phyloP scores from a whole-genome alignment of 2,888 invertebrate species.

The Geotrupes spiniger region DNA sequence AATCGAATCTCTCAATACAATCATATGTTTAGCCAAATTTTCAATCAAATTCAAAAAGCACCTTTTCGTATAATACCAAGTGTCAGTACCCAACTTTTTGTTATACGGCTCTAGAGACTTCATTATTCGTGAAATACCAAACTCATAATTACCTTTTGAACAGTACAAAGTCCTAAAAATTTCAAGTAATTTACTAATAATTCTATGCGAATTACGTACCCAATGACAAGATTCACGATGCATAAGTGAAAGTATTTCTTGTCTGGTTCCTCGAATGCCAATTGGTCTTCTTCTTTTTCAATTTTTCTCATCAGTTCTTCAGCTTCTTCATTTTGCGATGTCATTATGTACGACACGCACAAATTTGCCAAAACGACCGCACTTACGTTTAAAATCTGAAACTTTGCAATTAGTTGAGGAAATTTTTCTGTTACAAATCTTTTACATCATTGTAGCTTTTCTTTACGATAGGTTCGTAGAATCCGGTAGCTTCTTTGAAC shows the following conservation, averaged over 20 bases:
- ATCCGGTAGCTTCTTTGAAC: constrained; percentile 95
- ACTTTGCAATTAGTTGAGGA: constrained; percentile 15
- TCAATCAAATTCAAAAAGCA: constrained; percentile 92
- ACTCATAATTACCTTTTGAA: constrained; percentile 98
- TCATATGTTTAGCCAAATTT: constrained; percentile 86
- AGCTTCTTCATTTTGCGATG: constrained; percentile 96
- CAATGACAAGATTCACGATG: constrained; percentile 98
- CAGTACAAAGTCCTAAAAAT: constrained; percentile 83
- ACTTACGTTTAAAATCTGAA: constrained; percentile 85
- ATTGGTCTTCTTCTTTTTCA: constrained; percentile 94
- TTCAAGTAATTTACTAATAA: constrained; percentile 11
- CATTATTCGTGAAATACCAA: constrained; percentile 95
- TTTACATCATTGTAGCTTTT: constrained; percentile 84
- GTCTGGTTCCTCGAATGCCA: constrained; percentile 88
- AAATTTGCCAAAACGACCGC: constrained; percentile 98
- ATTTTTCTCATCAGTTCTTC: constrained; percentile 98
- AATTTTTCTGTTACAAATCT: too few relatives aligned
- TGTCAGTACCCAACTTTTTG: constrained; percentile 94
- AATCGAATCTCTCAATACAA: constrained; percentile 82
- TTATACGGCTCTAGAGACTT: constrained; percentile 94
- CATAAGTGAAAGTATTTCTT: constrained; percentile 94
- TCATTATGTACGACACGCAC: constrained; percentile 99
- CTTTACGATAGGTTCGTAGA: constrained; percentile 96
- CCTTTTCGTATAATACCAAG: constrained; percentile 97
- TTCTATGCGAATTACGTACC: constrained; percentile 55